phyloP scores from a whole-genome alignment of 92 coral and sea anemone genomes.

The Montipora capitata region DNA sequence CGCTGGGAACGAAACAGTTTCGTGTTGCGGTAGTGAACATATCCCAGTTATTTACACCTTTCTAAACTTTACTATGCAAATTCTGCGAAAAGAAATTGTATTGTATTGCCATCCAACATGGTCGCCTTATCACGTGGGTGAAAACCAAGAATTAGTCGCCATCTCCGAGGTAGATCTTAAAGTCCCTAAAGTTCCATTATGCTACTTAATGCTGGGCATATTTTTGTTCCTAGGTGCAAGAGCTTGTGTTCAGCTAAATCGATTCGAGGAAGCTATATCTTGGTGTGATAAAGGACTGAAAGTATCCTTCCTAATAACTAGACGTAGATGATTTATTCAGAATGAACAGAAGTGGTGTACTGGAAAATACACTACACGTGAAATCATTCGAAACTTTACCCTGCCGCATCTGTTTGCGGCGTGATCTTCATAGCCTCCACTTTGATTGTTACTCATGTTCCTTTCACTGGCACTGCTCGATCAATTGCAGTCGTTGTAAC shows the following conservation, averaged over 20 bases:
- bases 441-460: background rate
- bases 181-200: too few relatives aligned
- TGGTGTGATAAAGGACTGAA: slow-evolving; percentile 36
- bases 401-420: background rate
- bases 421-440: background rate
- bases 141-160: too few relatives aligned
- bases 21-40: too few relatives aligned
- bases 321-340: background rate
- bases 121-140: too few relatives aligned
- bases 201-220: too few relatives aligned
- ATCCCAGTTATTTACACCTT: too few relatives aligned
- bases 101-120: too few relatives aligned
- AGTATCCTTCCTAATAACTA: slow-evolving; percentile 2
- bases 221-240: slow-evolving; percentile 6
- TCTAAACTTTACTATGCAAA: too few relatives aligned
- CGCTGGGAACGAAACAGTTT: too few relatives aligned
- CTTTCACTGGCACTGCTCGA: background rate
- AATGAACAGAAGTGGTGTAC: background rate
- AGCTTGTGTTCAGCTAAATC: slow-evolving; percentile 10
- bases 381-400: slow-evolving; percentile 6
- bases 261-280: slow-evolving; percentile 1
- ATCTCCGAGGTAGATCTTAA: background rate
- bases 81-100: too few relatives aligned
- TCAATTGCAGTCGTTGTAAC: background rate
- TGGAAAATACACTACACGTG: background rate